Percentiles rank a stretch among this genome's conserved stretches.
phyloP scores from a whole-genome alignment of 2,888 invertebrate species.

The Saturnia pavonia region DNA sequence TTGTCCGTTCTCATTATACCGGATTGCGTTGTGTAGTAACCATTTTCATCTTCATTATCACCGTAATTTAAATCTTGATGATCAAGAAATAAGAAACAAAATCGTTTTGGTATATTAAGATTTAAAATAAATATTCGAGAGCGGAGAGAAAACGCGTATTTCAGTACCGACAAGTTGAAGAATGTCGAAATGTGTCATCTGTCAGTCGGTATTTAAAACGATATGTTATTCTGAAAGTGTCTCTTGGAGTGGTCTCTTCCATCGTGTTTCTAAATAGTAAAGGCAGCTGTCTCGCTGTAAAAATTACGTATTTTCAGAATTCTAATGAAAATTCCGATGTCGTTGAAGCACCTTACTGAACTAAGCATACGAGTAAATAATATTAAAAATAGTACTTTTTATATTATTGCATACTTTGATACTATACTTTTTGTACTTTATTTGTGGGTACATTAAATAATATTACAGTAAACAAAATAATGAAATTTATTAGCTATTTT shows the following conservation, averaged over 20 bases:
- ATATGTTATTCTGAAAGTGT: constrained; percentile 78
- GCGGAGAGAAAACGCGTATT: constrained; percentile 59
- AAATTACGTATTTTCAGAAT: constrained; percentile 62
- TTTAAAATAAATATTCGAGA: constrained; percentile 69
- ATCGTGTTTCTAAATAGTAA: constrained; percentile 72
- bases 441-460: background rate
- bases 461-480: too few relatives aligned
- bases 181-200: constrained; percentile 82
- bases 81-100: constrained; percentile 42
- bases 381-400: background rate
- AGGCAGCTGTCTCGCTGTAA: constrained; percentile 69
- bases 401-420: background rate
- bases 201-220: constrained; percentile 80
- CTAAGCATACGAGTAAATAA: background rate
- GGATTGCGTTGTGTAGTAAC: constrained; percentile 47
- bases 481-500: too few relatives aligned
- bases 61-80: constrained; percentile 36
- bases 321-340: constrained; percentile 62
- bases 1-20: constrained; percentile 65
- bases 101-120: constrained; percentile 48
- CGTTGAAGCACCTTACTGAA: constrained; percentile 36
- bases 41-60: constrained; percentile 23
- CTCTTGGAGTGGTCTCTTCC: constrained; percentile 53
- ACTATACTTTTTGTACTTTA: background rate
- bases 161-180: constrained; percentile 80